A percentile compares a stretch with the other conserved stretches of the same genome.
phyloP scores from a whole-genome alignment of 2,888 invertebrate species.

The Pyrocoelia pectoralis region DNA sequence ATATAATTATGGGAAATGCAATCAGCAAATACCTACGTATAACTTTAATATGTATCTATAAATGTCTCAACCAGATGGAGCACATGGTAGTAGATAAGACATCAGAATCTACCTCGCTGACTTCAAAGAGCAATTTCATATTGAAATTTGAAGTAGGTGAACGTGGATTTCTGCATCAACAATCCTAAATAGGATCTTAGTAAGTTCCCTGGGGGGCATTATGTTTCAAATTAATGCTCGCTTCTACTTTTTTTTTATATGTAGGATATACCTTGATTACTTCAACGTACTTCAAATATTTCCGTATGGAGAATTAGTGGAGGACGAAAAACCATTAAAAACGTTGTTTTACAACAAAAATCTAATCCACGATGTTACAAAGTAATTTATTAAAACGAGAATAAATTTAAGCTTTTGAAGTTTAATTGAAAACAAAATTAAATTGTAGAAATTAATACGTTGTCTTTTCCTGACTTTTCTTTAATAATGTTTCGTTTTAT shows the following conservation, averaged over 20 bases:
- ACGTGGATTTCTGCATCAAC: conserved; percentile 32
- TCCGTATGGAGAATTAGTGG: not conserved
- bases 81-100: conserved; percentile 29
- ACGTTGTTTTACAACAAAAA: no score
- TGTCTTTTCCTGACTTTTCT: not conserved
- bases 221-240: conserved; percentile 11
- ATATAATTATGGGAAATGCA: no score
- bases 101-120: conserved; percentile 26
- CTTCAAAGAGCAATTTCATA: conserved; percentile 32
- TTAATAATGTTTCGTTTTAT: not conserved
- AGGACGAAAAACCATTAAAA: no score
- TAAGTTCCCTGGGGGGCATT: conserved; percentile 4
- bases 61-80: conserved; percentile 26
- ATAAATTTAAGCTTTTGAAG: not conserved
- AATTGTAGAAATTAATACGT: conserved; percentile 5
- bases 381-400: not conserved
- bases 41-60: conserved; percentile 30
- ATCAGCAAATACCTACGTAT: not conserved
- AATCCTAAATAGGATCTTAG: conserved; percentile 25
- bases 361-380: no score
- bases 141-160: conserved; percentile 31
- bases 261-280: not conserved
- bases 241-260: conserved; percentile 7
- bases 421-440: conserved; percentile 8
- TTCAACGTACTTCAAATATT: not conserved